A percentile compares a stretch with the other conserved stretches of the same genome.
These are phyloP conservation scores for Siniperca scherzeri DNA, from an alignment of 2,797 vertebrate species.

Conservation along the genomic window DNA sequence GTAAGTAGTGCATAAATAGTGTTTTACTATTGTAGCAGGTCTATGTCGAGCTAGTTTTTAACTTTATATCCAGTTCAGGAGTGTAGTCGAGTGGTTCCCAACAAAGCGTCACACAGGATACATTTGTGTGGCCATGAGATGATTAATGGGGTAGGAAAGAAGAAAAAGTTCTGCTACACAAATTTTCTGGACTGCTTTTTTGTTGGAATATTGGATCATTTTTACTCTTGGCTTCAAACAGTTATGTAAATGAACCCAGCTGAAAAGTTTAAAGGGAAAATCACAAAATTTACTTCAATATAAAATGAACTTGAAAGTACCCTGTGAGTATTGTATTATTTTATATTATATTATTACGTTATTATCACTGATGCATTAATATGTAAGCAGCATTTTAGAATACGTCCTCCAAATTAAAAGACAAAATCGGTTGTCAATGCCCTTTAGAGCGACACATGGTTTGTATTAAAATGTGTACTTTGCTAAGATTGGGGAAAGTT, in stretches of 20 bases:
- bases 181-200: neutral
- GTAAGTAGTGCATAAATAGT: neutral
- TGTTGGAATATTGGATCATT: neutral
- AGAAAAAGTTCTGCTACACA: neutral
- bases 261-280: neutral
- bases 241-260: neutral
- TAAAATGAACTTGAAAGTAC: neutral
- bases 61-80: neutral
- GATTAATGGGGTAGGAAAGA: neutral
- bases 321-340: no score
- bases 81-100: neutral
- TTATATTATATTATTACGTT: neutral
- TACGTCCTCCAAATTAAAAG: neutral
- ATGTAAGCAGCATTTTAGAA: neutral
- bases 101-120: neutral
- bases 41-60: neutral
- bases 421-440: neutral
- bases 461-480: neutral
- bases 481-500: neutral
- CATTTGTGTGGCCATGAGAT: neutral
- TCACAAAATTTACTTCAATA: neutral
- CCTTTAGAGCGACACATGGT: neutral
- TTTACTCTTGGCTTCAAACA: neutral
- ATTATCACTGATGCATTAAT: neutral
- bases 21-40: neutral